Base-by-base conservation (phyloP, 2,888 invertebrate genomes). In the Heteromurus nitidus region DNA sequence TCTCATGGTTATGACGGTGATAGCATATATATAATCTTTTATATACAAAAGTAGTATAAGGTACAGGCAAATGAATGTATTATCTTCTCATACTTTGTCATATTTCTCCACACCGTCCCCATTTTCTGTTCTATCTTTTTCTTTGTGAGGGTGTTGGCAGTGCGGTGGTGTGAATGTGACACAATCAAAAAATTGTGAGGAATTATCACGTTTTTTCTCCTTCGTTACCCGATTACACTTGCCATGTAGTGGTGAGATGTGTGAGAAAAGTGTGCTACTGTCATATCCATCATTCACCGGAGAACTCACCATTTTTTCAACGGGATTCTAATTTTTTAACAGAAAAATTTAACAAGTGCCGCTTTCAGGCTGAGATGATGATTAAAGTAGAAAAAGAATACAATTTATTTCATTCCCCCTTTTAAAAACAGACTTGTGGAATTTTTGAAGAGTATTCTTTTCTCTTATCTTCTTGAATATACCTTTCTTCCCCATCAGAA, bases 181-280 rank as follows among this genome's bases (percentile, higher is more conserved):
- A 75, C 67, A 75, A 75, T 75, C 75, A 67, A 75, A 62, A 75
- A 74, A 75, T 67, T 75, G n/a, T n/a, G 67, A 75, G 58, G 58
- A 75, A 75, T 75, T 75, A 75, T 75, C 75, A 75, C 75, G 75
- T 75, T 75, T 75, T 67, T 75, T 75, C 75, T 75, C 58, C 75
- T 75, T 75, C 67, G 75, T 75, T 75, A 75, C 65, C 75, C 75
- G 42, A 20, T 67, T 75, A 28, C 44, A 44, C 30, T 55, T 75
- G 67, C 65, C 75, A 58, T n/a, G n/a, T n/a, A n/a, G n/a, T n/a
- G n/a, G n/a, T n/a, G n/a, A n/a, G n/a, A n/a, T n/a, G n/a, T n/a
- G n/a, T n/a, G n/a, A n/a, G n/a, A n/a, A 74, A 58, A 64, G 62
- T 26, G 58, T 74, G 74, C 74, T 53, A 31, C 65, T 74, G 74